Percentiles rank a stretch among this genome's conserved stretches.
Conservation (phyloP, 2,113 vertebrate genomes). For the Pitta sordida region DNA sequence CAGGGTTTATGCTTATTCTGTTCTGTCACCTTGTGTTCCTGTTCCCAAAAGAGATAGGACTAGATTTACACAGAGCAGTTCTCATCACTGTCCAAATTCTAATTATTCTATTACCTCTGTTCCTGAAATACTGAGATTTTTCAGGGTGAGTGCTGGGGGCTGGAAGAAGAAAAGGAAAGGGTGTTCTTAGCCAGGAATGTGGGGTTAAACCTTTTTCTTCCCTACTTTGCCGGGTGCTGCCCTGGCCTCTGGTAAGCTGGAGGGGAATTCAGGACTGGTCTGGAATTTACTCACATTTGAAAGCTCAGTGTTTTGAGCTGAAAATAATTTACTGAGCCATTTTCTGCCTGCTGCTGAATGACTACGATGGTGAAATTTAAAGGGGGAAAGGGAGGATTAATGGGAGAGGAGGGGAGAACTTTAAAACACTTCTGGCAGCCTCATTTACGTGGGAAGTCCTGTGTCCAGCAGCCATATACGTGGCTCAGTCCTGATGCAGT, state of each 20-base stretch:
- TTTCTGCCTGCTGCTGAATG: neutral
- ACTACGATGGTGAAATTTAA: neutral
- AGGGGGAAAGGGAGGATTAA: neutral
- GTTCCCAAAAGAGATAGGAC: neutral
- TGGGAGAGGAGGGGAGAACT: neutral
- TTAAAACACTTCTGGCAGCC: neutral
- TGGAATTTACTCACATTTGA: slow-evolving; percentile 1
- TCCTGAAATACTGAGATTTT: neutral
- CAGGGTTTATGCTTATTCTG: neutral
- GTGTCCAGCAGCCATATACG: neutral
- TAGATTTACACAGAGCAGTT: neutral
- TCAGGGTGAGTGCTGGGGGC: neutral
- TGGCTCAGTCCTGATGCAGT: neutral
- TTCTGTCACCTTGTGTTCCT: neutral
- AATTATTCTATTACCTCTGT: neutral
- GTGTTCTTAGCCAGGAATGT: neutral
- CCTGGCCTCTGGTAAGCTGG: slow-evolving; percentile 32
- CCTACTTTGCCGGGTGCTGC: neutral
- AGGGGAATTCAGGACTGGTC: neutral
- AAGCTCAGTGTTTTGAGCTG: neutral
- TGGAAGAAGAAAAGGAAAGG: neutral
- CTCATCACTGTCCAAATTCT: neutral
- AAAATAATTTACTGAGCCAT: neutral
- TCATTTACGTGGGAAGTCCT: neutral
- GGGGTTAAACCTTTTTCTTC: neutral